Evolutionary conservation across 2,113 vertebrate species (phyloP).

Genomic region (Notarius lentiginosus): DNA sequence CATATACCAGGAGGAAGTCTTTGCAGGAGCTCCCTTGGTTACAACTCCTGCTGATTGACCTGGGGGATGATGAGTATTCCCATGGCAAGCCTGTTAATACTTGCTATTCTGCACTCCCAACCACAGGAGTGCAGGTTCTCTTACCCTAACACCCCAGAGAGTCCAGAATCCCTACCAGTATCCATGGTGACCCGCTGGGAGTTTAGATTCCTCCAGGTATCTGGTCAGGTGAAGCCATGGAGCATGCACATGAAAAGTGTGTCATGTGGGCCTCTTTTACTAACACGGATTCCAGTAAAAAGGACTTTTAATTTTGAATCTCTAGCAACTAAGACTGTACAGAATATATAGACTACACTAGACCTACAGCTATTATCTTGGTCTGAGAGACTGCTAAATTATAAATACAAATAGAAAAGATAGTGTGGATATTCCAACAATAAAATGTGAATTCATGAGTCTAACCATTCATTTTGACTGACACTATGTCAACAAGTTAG

Average conservation of each 20-base stretch:
- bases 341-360: neutral
- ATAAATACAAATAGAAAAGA: neutral
- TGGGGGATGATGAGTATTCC: conserved; percentile 61
- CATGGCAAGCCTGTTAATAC: conserved; percentile 62
- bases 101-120: conserved; percentile 29
- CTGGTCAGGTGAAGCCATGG: conserved; percentile 28
- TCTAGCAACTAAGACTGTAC: neutral
- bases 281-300: conserved; percentile 9
- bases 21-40: conserved; percentile 67
- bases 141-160: conserved; percentile 36
- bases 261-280: neutral
- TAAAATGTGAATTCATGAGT: neutral
- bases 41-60: conserved; percentile 68
- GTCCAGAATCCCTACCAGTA: conserved; percentile 51
- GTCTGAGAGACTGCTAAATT: neutral
- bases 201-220: conserved; percentile 63
- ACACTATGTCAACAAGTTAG: no score
- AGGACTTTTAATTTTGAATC: neutral
- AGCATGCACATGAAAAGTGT: conserved; percentile 15
- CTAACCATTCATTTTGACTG: neutral
- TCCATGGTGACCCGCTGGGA: conserved; percentile 60
- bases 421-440: neutral
- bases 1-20: conserved; percentile 52
- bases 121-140: conserved; percentile 56
- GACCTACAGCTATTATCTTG: neutral